Evolutionary conservation across 2,113 vertebrate species (phyloP).

Genomic region (Puma concolor): DNA sequence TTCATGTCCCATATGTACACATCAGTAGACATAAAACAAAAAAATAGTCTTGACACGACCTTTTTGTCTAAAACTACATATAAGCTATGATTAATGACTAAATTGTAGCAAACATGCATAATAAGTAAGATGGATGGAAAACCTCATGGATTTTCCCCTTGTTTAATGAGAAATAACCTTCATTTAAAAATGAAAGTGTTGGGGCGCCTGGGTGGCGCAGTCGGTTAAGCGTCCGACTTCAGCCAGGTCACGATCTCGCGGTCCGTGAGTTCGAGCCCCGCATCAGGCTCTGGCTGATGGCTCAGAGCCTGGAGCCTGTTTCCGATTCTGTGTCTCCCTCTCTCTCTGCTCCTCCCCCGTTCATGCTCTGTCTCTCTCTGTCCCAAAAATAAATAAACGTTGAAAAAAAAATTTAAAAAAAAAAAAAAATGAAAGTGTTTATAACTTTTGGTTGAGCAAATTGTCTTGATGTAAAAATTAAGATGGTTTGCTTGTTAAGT

Average conservation of each 20-base stretch:
- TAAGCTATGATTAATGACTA: slow-evolving; percentile 17
- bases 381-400: too few species aligned
- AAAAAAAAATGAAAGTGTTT: background rate
- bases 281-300: too few species aligned
- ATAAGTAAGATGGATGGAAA: background rate
- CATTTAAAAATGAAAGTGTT: background rate
- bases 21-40: background rate
- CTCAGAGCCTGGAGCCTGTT: too few species aligned
- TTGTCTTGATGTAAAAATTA: background rate
- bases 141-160: background rate
- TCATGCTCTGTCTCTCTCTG: too few species aligned
- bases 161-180: slow-evolving; percentile 30
- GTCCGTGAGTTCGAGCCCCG: too few species aligned
- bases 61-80: background rate
- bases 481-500: background rate
- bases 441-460: slow-evolving; percentile 11
- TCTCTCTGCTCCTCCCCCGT: too few species aligned
- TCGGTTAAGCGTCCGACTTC: too few species aligned
- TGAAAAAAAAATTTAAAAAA: too few species aligned
- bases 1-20: background rate
- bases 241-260: too few species aligned
- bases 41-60: background rate
- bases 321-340: too few species aligned
- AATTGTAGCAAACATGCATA: background rate
- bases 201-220: too few species aligned